These are phyloP conservation scores for Fratercula arctica DNA, from an alignment of 2,797 vertebrate genomes.

Conservation along the genomic window DNA sequence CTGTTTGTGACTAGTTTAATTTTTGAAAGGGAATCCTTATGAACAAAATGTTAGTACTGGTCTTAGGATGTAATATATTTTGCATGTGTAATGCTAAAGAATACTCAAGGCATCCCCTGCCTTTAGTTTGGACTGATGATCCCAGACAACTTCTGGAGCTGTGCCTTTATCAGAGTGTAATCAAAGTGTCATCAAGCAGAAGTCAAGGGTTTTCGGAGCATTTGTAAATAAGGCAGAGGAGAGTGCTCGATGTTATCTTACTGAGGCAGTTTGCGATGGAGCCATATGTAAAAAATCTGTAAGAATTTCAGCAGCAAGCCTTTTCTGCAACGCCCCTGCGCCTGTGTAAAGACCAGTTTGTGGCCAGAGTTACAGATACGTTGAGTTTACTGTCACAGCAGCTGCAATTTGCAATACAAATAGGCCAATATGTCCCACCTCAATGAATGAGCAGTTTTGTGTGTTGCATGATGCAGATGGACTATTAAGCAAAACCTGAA, in stretches of 20 bases:
- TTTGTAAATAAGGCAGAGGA: background rate
- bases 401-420: background rate
- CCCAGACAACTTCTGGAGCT: background rate
- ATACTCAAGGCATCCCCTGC: background rate
- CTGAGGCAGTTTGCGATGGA: background rate
- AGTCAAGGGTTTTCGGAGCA: background rate
- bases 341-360: background rate
- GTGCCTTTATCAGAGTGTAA: background rate
- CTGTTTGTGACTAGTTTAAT: background rate
- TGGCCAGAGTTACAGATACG: background rate
- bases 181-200: background rate
- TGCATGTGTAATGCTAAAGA: fast-evolving
- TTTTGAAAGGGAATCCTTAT: background rate
- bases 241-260: background rate
- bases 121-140: background rate
- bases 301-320: background rate
- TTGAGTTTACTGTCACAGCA: background rate
- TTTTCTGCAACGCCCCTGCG: background rate
- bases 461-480: background rate
- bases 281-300: background rate
- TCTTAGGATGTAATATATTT: background rate
- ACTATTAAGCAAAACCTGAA: background rate
- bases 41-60: background rate
- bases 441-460: background rate
- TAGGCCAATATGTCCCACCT: background rate